Conservation (phyloP, 2,113 vertebrate genomes). For the Erythrolamprus reginae region DNA sequence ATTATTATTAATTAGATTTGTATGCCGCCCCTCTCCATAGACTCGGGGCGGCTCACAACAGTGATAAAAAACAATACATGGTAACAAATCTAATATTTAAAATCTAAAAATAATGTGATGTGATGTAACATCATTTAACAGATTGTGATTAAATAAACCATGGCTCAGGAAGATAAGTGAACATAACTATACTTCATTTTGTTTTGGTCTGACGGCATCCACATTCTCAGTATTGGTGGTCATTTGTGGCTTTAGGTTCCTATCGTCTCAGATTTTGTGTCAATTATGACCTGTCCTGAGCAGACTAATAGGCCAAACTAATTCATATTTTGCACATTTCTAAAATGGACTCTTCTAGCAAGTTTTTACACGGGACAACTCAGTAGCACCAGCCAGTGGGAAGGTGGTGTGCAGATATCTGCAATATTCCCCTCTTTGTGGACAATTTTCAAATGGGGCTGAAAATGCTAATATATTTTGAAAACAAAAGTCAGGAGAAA, state of each 20-base stretch:
- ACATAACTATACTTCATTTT: neutral
- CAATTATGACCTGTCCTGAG: neutral
- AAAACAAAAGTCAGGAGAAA: neutral
- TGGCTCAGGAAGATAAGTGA: neutral
- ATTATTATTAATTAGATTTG: no score
- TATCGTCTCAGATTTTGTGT: neutral
- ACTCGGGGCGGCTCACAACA: no score
- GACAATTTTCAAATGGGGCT: neutral
- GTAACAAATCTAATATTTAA: no score
- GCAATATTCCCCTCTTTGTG: neutral
- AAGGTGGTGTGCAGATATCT: neutral
- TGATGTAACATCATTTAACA: neutral
- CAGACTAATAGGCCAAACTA: neutral
- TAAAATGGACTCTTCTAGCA: neutral
- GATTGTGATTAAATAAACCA: neutral
- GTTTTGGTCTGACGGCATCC: neutral
- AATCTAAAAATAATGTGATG: neutral
- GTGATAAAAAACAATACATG: no score
- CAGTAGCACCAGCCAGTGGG: neutral
- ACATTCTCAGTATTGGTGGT: neutral
- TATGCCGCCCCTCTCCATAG: no score
- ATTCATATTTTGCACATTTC: neutral
- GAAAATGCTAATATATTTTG: neutral
- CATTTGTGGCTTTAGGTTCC: neutral
- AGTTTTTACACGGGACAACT: neutral